Base-by-base conservation (phyloP, 2,797 vertebrate genomes). In the Sparidentex hasta region DNA sequence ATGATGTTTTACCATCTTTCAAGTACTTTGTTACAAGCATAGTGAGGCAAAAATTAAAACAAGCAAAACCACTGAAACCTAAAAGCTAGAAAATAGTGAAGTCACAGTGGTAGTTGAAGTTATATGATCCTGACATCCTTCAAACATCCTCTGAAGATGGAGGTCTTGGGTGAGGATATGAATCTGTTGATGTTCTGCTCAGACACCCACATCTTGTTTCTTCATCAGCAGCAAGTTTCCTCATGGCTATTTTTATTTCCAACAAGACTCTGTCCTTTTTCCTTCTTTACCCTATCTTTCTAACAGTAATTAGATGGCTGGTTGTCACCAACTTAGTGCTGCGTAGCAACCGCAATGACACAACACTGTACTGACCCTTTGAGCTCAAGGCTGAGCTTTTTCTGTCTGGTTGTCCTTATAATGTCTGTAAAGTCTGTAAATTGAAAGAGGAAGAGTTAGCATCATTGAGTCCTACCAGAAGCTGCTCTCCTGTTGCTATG, bases 241-340 rank as follows among this genome's bases (percentile, higher is more conserved):
- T 48, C 12, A 23, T 5, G 1, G 21, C 59, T 59, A 17, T 66
- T 70, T 79, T 41, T 68, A 64, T 58, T 59, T 29, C 46, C 18
- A 44, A 20, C 38, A 58, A 43, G 25, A n/a, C 55, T 23, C 25
- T 46, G 17, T 27, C 13, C 13, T 46, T 52, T 54, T 52, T 63
- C 61, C 61, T 27, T 12, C 48, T 59, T 58, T 0, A 7, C 23
- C 17, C 27, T 62, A 9, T 56, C 23, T 56, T 20, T n/a, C 33
- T 27, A 56, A 33, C 43, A 1, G 38, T 41, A 67, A 81, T 78
- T 50, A 59, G 55, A 47, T 14, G 29, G 52, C 33, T 65, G 51
- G 21, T 51, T 68, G 29, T 66, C 50, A 33, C 16, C 25, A 67
- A 20, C 43, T 61, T 61, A 43, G 58, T 41, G 70, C 57, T 74